These are phyloP conservation scores for Pangasius sanitwongsei DNA, from an alignment of 2,797 vertebrate species.

Conservation along the genomic window DNA sequence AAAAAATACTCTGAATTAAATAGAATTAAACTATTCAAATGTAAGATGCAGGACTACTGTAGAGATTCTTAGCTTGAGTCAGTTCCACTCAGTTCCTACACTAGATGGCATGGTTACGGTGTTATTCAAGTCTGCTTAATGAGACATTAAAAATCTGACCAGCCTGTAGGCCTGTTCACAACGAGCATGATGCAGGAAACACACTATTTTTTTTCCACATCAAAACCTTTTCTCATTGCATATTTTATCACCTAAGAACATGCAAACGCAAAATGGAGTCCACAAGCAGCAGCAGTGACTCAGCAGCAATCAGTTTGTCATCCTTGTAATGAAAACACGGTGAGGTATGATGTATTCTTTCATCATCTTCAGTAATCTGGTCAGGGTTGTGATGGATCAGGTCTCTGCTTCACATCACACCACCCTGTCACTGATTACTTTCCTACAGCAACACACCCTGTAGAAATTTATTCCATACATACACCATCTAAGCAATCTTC, in stretches of 20 bases:
- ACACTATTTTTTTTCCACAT: not conserved
- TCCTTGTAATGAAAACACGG: not conserved
- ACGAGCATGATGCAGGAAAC: not conserved
- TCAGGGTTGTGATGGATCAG: not conserved
- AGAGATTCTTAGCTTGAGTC: not conserved
- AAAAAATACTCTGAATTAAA: not conserved
- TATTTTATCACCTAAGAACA: not conserved
- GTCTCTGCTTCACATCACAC: not conserved
- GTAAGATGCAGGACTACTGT: not conserved
- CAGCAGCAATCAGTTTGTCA: slow-evolving; percentile 9
- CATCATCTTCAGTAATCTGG: not conserved
- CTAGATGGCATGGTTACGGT: slow-evolving; percentile 30
- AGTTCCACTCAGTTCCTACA: slow-evolving; percentile 3
- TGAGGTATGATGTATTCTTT: not conserved
- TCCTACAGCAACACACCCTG: too few relatives aligned
- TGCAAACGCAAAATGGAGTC: slow-evolving; percentile 6
- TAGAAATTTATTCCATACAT: not conserved
- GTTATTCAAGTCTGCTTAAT: not conserved
- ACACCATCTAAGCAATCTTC: not conserved
- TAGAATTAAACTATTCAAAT: not conserved
- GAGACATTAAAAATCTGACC: not conserved
- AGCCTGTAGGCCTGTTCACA: not conserved
- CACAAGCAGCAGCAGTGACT: not conserved
- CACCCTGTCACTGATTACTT: not conserved
- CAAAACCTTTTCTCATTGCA: not conserved